Base-by-base conservation (phyloP, 2,888 invertebrate genomes). In the Tachina grossa region DNA sequence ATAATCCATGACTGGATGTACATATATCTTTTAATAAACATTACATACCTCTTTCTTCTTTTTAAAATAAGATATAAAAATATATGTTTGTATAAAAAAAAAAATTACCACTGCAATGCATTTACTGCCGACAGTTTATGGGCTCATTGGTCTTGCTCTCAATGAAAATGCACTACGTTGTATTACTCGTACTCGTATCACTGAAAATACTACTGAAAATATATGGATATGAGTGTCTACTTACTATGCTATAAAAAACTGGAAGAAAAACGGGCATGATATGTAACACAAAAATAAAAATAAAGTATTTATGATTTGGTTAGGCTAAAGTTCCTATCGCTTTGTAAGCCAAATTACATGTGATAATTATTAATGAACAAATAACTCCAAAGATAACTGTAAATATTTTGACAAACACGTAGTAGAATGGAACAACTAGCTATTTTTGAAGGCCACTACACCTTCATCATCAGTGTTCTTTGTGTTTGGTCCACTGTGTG, bases 71-170 rank as follows among this genome's bases (percentile, higher is more conserved):
- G 13, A n/a, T 9, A 31, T 16, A 10, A 41, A 31, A 16, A n/a
- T 39, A 76, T 71, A 55, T 43, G 22, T 41, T 39, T 16, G n/a
- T 16, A 47, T 13, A 31, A 78, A 61, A 69, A 31, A 13, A n/a
- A 72, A 78, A 83, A 68, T 71, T 75, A 45, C 74, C 55, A 75
- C 82, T 82, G 85, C 82, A 83, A 47, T 85, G 85, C 85, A 79
- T 79, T 85, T 82, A 68, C 59, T 68, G 78, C 82, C 85, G 85
- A 85, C 85, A 83, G 85, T 85, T 85, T 85, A 85, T 85, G 82
- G 75, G 82, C 82, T 79, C 85, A 85, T 79, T 83, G 82, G 82
- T 83, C 78, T 75, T 16, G 68, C 22, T 65, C 71, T 57, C 71
- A 75, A 85, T 85, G 79, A 83, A 85, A 85, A 82, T 85, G 82